Base-by-base conservation (phyloP, 2,113 vertebrate species). In the Mugil cephalus region DNA sequence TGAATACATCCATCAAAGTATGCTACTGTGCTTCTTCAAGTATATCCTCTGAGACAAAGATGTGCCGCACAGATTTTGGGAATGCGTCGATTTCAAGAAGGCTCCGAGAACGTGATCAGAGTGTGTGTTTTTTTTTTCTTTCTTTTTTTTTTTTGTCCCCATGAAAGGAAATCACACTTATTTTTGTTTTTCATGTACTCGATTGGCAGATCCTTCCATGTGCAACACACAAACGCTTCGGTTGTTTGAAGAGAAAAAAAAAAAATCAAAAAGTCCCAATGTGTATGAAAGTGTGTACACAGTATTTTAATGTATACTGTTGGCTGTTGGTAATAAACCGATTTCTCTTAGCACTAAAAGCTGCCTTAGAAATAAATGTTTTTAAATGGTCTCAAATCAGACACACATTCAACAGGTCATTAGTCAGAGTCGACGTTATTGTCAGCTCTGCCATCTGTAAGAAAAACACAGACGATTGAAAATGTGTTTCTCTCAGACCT, bases 261-360 rank as follows among this genome's bases (percentile, higher is more conserved):
- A 30, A 50, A 55, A 48, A 58, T 12, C 10, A 59, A 61, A 59
- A 69, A 39, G 46, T 75, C 45, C 13, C 68, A 83, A 87, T 80
- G 80, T 89, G 87, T 91, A 82, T 91, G 58, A 88, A 75, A 75
- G 77, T 51, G n/a, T 84, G 75, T 87, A 87, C 86, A 86, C 85
- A 86, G 73, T 87, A 88, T 89, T 90, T 89, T 90, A 81, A 86
- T 87, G 88, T 90, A 87, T 81, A 81, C 78, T 81, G 76, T 84
- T 87, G 70, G 83, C 82, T 87, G 83, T 78, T 89, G 85, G 77
- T 89, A 91, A 91, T 91, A 91, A 91, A 89, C 71, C 48, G 30
- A 84, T 54, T 74, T 83, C 75, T 87, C 83, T 85, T 86, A 77
- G 84, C 84, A 88, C 77, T 82, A 51, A 85, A 76, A 80, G 14